Percentiles rank a stretch among this genome's conserved stretches.
Conservation (phyloP, 2,888 invertebrate genomes). For the Drosophila siamana region DNA sequence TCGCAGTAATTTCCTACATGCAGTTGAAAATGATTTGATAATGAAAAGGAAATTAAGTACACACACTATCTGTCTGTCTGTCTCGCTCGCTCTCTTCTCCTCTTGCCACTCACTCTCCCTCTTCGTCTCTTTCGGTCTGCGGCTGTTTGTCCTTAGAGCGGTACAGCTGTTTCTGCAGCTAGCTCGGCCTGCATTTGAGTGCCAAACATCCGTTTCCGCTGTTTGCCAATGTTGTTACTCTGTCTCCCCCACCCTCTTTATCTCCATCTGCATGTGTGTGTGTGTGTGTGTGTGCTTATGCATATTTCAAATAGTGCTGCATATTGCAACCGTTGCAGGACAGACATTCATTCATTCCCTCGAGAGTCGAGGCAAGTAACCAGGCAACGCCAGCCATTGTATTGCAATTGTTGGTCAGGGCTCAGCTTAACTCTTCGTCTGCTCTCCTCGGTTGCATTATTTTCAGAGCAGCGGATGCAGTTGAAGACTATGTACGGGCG, state of each 20-base stretch:
- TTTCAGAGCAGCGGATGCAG: conserved; percentile 30
- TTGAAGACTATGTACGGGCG: conserved; percentile 2
- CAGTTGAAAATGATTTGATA: conserved; percentile 68
- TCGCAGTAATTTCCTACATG: conserved; percentile 62
- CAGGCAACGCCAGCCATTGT: conserved; percentile 49
- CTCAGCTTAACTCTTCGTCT: conserved; percentile 7
- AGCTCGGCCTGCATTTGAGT: conserved; percentile 67
- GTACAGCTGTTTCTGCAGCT: conserved; percentile 47
- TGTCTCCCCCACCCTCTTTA: conserved; percentile 15
- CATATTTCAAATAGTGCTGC: conserved; percentile 62
- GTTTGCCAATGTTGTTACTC: conserved; percentile 51
- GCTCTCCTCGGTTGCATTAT: conserved; percentile 25
- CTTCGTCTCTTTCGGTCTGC: background rate
- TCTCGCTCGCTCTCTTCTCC: too few species aligned
- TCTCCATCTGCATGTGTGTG: conserved; percentile 30
- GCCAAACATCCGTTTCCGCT: conserved; percentile 70
- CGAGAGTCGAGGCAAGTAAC: conserved; percentile 17
- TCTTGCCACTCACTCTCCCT: background rate
- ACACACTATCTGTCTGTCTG: conserved; percentile 17
- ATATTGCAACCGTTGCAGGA: conserved; percentile 50
- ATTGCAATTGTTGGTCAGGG: conserved; percentile 39
- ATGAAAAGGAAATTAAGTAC: conserved; percentile 72
- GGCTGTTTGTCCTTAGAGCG: conserved; percentile 13
- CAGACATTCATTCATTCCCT: conserved; percentile 37
- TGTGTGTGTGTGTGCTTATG: too few species aligned